These are phyloP conservation scores for Erithacus rubecula DNA, from an alignment of 2,797 vertebrate genomes.

Conservation along the genomic window DNA sequence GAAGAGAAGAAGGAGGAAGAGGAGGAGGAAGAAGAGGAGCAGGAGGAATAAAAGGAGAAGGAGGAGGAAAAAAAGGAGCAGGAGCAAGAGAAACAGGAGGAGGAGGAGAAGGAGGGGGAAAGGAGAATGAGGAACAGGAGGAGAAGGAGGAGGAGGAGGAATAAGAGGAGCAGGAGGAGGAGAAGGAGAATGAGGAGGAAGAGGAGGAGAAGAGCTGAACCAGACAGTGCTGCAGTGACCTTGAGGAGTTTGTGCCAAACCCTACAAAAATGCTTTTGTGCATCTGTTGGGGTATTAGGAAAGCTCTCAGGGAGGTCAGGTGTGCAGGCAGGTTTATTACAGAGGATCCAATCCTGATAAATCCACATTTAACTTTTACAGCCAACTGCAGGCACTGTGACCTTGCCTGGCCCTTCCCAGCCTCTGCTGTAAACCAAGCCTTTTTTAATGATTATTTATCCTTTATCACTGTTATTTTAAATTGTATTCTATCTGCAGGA, in stretches of 20 bases:
- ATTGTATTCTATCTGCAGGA: not conserved
- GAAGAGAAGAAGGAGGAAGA: rapidly evolving
- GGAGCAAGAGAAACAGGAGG: rapidly evolving
- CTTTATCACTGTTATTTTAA: not conserved
- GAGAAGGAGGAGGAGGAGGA: too few species aligned
- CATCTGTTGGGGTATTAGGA: not conserved
- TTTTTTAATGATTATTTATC: not conserved
- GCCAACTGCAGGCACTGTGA: not conserved
- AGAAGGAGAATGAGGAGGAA: rapidly evolving
- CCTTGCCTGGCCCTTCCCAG: not conserved
- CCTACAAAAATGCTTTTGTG: not conserved
- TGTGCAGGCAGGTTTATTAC: not conserved
- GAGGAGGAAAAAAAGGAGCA: too few species aligned
- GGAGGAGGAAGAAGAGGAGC: rapidly evolving
- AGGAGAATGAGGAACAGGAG: rapidly evolving
- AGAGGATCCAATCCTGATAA: not conserved
- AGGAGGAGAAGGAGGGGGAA: rapidly evolving
- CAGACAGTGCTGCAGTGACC: not conserved
- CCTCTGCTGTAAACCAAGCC: not conserved
- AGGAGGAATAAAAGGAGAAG: not conserved
- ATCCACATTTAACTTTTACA: not conserved
- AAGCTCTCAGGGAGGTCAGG: not conserved
- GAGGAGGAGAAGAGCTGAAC: not conserved
- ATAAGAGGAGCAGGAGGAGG: rapidly evolving
- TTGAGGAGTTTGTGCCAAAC: not conserved